These are phyloP conservation scores for Drosophila gaucha DNA, from an alignment of 2,888 invertebrate species.

Conservation along the genomic window DNA sequence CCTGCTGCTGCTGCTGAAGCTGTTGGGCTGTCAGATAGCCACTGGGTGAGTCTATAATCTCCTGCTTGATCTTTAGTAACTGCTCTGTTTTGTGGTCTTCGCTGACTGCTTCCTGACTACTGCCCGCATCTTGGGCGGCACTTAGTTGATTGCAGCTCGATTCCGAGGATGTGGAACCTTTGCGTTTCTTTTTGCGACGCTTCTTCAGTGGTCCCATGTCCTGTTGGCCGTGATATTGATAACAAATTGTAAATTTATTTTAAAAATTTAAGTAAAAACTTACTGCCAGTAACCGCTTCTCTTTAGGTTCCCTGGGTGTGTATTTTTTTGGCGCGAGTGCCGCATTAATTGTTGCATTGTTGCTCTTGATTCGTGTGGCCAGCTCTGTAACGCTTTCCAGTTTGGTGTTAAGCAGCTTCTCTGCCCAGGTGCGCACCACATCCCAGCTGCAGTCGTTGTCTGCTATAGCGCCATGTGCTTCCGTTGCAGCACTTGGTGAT, in stretches of 20 bases:
- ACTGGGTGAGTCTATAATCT: slow-evolving; percentile 82
- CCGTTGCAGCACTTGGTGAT: slow-evolving; percentile 14
- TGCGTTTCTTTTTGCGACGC: slow-evolving; percentile 84
- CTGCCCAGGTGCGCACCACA: slow-evolving; percentile 84
- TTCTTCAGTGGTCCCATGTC: slow-evolving; percentile 84
- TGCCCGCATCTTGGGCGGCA: slow-evolving; percentile 61
- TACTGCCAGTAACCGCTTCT: slow-evolving; percentile 85
- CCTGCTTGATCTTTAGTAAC: slow-evolving; percentile 81
- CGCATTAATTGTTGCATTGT: slow-evolving; percentile 55
- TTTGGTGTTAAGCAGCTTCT: slow-evolving; percentile 81
- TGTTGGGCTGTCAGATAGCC: slow-evolving; percentile 41
- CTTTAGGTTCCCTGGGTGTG: slow-evolving; percentile 88
- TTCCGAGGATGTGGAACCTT: slow-evolving; percentile 84
- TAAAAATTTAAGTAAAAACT: slow-evolving; percentile 24
- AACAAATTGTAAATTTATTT: background rate
- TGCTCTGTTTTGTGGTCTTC: slow-evolving; percentile 62
- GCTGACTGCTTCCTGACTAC: slow-evolving; percentile 64
- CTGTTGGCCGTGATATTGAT: slow-evolving; percentile 49
- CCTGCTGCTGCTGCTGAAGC: slow-evolving; percentile 46
- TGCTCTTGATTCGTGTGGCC: slow-evolving; percentile 79
- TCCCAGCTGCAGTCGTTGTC: slow-evolving; percentile 77
- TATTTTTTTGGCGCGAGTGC: slow-evolving; percentile 86
- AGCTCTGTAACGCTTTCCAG: slow-evolving; percentile 81
- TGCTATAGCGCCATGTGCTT: background rate
- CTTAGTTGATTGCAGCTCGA: slow-evolving; percentile 78